phyloP scores from a whole-genome alignment of 2,113 vertebrate genomes.

The Oncorhynchus tshawytscha region DNA sequence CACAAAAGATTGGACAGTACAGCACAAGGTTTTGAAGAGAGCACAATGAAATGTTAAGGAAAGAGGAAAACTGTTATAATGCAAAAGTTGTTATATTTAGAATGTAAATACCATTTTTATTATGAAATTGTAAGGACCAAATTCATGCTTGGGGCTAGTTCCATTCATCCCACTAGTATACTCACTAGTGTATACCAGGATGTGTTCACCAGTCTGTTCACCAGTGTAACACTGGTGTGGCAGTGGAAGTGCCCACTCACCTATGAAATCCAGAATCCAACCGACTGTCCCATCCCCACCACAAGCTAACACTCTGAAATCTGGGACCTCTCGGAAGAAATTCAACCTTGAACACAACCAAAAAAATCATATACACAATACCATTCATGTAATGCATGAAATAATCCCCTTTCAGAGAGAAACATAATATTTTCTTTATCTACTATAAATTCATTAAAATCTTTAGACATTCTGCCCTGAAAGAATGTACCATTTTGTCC shows the following conservation, averaged over 20 bases:
- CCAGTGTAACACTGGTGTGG: no score
- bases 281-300: slow-evolving; percentile 94
- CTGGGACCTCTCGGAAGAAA: slow-evolving; percentile 91
- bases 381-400: neutral
- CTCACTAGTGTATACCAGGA: no score
- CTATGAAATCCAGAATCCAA: slow-evolving; percentile 96
- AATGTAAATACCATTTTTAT: neutral
- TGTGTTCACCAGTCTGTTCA: no score
- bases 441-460: neutral
- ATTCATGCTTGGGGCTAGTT: neutral
- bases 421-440: neutral
- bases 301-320: slow-evolving; percentile 90
- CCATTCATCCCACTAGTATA: no score
- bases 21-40: neutral
- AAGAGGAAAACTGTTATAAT: neutral
- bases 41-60: neutral
- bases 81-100: neutral
- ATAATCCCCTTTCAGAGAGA: neutral
- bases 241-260: slow-evolving; percentile 65
- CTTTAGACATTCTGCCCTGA: neutral
- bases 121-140: neutral
- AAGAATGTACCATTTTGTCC: neutral
- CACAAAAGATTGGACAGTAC: slow-evolving; percentile 18
- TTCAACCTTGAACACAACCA: slow-evolving; percentile 81
- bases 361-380: slow-evolving; percentile 6